Conservation (phyloP, 2,113 vertebrate genomes). For the Phyllopteryx taeniolatus region DNA sequence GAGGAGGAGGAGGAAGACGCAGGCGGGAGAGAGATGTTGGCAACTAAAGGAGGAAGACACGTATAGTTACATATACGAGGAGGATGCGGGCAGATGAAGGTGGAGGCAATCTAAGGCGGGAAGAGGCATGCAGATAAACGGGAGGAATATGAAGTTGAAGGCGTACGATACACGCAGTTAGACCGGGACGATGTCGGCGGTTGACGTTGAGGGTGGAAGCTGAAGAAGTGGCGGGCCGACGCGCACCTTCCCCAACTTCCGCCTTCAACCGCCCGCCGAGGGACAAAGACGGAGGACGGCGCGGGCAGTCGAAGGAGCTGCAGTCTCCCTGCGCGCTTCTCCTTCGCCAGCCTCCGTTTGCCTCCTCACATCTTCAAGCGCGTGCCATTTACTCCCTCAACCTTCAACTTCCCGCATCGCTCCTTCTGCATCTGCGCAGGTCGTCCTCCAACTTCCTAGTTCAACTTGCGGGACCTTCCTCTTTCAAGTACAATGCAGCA, state of each 20-base stretch:
- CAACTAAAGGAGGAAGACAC: background rate
- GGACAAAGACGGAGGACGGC: background rate
- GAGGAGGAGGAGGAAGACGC: background rate
- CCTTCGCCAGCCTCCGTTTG: background rate
- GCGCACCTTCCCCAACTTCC: background rate
- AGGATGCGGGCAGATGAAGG: background rate
- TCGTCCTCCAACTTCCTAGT: background rate
- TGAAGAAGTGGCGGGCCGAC: background rate
- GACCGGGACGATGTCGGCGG: background rate
- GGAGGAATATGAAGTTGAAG: background rate
- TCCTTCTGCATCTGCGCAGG: background rate
- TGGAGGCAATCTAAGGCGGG: background rate
- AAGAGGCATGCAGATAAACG: background rate
- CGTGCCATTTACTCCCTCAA: background rate
- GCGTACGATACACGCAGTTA: background rate
- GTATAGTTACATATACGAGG: background rate
- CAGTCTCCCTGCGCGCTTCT: background rate
- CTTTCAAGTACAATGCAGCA: background rate
- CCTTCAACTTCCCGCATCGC: background rate
- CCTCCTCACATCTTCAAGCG: background rate
- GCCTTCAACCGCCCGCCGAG: background rate
- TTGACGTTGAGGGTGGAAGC: background rate
- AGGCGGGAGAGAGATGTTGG: background rate
- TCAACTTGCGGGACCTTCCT: background rate
- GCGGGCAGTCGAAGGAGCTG: background rate